These are phyloP conservation scores for Sarcophaga carnaria DNA, from an alignment of 2,888 invertebrate genomes.

Conservation along the genomic window DNA sequence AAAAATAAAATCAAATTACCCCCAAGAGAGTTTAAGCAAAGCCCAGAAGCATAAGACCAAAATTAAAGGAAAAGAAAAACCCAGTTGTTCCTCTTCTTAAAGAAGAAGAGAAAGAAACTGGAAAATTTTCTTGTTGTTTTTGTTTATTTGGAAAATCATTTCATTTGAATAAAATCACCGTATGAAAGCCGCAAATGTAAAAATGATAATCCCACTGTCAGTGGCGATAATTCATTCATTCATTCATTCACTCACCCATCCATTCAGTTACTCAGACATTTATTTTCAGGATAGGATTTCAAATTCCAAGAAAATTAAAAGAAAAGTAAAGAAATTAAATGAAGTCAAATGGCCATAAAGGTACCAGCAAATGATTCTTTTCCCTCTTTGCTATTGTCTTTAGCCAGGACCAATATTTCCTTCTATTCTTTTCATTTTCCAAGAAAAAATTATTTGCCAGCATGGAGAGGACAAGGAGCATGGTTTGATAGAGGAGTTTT, in stretches of 20 bases:
- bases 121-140: constrained; percentile 11
- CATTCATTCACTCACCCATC: constrained; percentile 13
- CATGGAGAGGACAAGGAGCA: constrained; percentile 17
- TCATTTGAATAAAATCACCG: constrained; percentile 58
- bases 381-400: too few relatives aligned
- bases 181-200: constrained; percentile 75
- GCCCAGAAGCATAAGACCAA: neutral
- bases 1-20: constrained; percentile 73
- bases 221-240: constrained; percentile 79
- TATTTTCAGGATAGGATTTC: neutral
- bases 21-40: constrained; percentile 74
- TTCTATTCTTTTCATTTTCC: neutral
- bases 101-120: constrained; percentile 9
- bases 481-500: constrained; percentile 6
- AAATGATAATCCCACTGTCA: constrained; percentile 82
- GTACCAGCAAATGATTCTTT: constrained; percentile 47
- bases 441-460: neutral
- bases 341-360: constrained; percentile 67
- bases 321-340: constrained; percentile 35
- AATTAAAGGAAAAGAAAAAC: neutral
- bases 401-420: neutral
- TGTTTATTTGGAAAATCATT: constrained; percentile 53
- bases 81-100: neutral
- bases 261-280: neutral
- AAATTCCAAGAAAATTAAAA: neutral